These are phyloP conservation scores for Canis aureus DNA, from an alignment of 2,113 vertebrate genomes.

Conservation along the genomic window DNA sequence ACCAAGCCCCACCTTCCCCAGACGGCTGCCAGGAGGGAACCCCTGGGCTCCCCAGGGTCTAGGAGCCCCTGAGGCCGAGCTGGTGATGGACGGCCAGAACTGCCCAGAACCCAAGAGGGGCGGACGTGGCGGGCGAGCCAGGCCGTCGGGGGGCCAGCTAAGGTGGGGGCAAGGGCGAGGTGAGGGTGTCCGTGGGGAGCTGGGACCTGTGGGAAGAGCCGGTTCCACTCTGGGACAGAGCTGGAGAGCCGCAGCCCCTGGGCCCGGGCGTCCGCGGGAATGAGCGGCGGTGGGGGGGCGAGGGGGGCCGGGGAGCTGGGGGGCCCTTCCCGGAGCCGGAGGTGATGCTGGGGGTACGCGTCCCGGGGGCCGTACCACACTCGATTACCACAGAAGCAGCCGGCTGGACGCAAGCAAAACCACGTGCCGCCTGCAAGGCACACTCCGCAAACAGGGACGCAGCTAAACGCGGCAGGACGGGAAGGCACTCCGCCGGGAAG, in stretches of 20 bases:
- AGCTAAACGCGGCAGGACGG: background rate
- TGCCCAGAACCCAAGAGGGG: background rate
- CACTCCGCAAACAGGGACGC: background rate
- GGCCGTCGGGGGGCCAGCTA: background rate
- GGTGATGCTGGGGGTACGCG: background rate
- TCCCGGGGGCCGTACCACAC: background rate
- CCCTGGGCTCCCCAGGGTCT: background rate
- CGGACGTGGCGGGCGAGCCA: rapidly evolving
- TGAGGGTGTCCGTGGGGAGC: rapidly evolving
- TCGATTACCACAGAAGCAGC: too few relatives aligned
- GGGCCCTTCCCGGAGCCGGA: background rate
- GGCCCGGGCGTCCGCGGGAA: too few relatives aligned
- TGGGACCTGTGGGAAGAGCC: rapidly evolving
- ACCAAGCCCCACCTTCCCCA: too few relatives aligned
- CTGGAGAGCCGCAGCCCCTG: background rate
- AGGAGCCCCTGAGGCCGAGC: background rate
- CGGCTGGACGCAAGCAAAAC: rapidly evolving
- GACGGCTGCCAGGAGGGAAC: too few relatives aligned
- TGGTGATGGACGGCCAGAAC: background rate
- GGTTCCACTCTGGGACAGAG: background rate
- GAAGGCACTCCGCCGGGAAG: background rate
- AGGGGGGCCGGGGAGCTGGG: background rate
- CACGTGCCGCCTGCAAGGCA: rapidly evolving
- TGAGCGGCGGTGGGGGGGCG: background rate
- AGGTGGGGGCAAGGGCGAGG: background rate